A percentile compares a stretch with the other conserved stretches of the same genome.
These are phyloP conservation scores for Mycogona germanica DNA, from an alignment of 2,888 invertebrate species.

Conservation along the genomic window DNA sequence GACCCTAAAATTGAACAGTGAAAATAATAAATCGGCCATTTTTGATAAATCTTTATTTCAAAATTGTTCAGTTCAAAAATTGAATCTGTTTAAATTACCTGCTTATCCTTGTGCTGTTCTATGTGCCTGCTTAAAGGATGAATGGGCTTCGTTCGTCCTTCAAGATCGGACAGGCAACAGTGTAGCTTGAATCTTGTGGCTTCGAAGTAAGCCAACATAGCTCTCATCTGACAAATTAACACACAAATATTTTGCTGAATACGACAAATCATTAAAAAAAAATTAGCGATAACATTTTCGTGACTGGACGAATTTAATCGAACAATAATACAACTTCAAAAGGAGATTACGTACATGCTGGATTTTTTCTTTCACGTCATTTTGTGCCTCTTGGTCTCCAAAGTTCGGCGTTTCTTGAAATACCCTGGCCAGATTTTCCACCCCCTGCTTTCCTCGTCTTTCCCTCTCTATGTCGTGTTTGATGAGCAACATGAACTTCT, in stretches of 20 bases:
- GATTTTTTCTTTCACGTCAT: constrained; percentile 82
- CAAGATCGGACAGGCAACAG: constrained; percentile 65
- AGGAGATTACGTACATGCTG: constrained; percentile 66
- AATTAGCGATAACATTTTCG: too few species aligned
- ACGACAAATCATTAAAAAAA: neutral
- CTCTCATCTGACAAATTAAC: constrained; percentile 54
- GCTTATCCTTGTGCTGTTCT: constrained; percentile 75
- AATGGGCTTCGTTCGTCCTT: constrained; percentile 58
- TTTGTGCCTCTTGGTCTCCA: constrained; percentile 76
- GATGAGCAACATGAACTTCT: constrained; percentile 71
- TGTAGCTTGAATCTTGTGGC: constrained; percentile 81
- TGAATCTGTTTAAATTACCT: constrained; percentile 38
- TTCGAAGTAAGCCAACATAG: constrained; percentile 83
- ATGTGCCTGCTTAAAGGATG: constrained; percentile 79
- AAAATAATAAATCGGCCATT: constrained; percentile 60
- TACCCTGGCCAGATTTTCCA: constrained; percentile 78
- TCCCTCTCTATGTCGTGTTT: constrained; percentile 82
- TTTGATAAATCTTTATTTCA: neutral
- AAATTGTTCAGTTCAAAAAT: too few species aligned
- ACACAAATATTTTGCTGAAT: neutral
- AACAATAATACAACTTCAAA: neutral
- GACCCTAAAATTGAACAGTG: constrained; percentile 38
- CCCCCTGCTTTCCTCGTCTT: constrained; percentile 72
- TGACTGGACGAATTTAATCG: too few species aligned
- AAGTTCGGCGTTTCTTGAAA: constrained; percentile 74